Conservation (phyloP, 2,797 vertebrate genomes). For the Sphaeramia orbicularis region DNA sequence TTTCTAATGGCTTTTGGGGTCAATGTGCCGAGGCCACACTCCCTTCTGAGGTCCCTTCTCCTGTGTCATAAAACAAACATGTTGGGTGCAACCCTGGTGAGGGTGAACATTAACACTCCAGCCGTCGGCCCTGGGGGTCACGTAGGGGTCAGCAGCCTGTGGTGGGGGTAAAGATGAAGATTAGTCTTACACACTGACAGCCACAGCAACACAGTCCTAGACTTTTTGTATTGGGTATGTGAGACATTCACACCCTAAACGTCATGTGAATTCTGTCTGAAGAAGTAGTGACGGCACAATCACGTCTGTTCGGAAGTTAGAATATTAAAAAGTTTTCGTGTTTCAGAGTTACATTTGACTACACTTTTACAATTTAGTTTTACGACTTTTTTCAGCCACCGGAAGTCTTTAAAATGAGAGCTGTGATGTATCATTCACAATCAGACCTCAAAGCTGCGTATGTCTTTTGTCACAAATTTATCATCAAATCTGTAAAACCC, state of each 20-base stretch:
- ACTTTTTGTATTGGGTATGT: constrained; percentile 7
- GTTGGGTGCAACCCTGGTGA: constrained; percentile 69
- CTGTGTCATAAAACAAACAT: constrained; percentile 80
- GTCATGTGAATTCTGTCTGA: constrained; percentile 40
- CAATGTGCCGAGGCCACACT: constrained; percentile 63
- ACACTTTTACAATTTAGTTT: no score
- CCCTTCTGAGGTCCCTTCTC: constrained; percentile 64
- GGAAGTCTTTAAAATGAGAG: no score
- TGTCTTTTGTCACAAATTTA: no score
- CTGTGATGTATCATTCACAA: no score
- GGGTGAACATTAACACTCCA: constrained; percentile 83
- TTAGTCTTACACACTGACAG: constrained; percentile 64
- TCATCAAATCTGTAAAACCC: no score
- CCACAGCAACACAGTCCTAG: constrained; percentile 36
- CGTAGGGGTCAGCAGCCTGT: constrained; percentile 70
- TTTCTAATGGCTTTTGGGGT: constrained; percentile 65
- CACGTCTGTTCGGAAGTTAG: not conserved
- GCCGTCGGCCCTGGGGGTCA: constrained; percentile 66
- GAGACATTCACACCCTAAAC: constrained; percentile 23
- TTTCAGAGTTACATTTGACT: no score
- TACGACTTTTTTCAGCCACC: no score
- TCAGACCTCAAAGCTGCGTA: no score
- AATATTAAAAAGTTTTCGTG: no score
- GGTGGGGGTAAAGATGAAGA: constrained; percentile 57
- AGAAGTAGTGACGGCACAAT: constrained; percentile 25